These are phyloP conservation scores for Apodemus agrarius DNA, from an alignment of 2,797 vertebrate genomes.

Conservation along the genomic window DNA sequence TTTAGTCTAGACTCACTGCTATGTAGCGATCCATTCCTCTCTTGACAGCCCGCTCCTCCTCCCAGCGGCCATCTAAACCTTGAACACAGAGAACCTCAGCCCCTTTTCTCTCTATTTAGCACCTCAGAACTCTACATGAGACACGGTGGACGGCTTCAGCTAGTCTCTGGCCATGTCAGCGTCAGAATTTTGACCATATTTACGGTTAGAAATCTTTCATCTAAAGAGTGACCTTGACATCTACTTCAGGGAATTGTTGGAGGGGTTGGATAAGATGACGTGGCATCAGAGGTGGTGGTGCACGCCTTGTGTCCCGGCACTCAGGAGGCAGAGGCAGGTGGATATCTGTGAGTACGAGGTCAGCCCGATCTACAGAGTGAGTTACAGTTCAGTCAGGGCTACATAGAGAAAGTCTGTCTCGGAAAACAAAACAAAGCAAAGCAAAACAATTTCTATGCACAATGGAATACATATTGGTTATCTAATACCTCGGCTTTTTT, in stretches of 20 bases:
- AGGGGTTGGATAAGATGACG: not conserved
- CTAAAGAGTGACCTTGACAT: not conserved
- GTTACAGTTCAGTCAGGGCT: not conserved
- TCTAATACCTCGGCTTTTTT: not conserved
- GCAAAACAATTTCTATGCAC: not conserved
- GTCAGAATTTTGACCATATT: not conserved
- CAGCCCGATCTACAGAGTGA: not conserved
- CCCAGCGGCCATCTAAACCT: not conserved
- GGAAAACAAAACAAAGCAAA: not conserved
- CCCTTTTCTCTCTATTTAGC: not conserved
- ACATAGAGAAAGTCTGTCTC: not conserved
- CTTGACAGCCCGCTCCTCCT: not conserved
- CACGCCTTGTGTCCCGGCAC: not conserved
- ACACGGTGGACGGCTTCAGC: not conserved
- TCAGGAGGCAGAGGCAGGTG: not conserved
- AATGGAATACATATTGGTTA: no score
- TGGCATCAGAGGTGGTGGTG: not conserved
- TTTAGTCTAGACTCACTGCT: not conserved
- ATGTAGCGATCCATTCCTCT: not conserved
- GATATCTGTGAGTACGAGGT: not conserved
- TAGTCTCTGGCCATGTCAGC: not conserved
- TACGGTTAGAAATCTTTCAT: not conserved
- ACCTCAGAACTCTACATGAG: not conserved
- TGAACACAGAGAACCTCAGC: not conserved
- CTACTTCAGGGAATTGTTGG: not conserved